These are phyloP conservation scores for Lepidurus packardi DNA, from an alignment of 1,140 invertebrate species.

Conservation along the genomic window DNA sequence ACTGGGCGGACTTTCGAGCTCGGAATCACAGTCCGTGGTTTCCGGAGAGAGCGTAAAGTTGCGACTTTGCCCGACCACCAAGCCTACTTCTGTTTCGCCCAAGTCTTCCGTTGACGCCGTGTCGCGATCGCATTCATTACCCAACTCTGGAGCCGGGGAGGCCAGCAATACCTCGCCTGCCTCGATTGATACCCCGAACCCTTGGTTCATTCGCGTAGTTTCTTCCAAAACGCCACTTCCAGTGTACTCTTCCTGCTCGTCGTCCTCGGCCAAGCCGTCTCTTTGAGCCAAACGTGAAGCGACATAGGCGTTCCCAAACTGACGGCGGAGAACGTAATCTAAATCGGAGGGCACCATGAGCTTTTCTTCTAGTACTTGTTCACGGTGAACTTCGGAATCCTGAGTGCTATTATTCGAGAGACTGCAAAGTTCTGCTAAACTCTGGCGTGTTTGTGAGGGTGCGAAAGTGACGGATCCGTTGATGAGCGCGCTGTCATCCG, in stretches of 20 bases:
- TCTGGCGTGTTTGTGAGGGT: slow-evolving; percentile 30
- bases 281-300: slow-evolving; percentile 19
- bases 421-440: slow-evolving; percentile 15
- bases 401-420: neutral
- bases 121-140: slow-evolving; percentile 51
- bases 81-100: slow-evolving; percentile 59
- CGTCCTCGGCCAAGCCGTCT: neutral
- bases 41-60: slow-evolving; percentile 88
- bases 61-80: slow-evolving; percentile 58
- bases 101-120: slow-evolving; percentile 50
- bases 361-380: neutral
- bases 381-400: neutral
- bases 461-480: slow-evolving; percentile 27
- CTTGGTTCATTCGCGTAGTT: neutral
- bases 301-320: slow-evolving; percentile 26
- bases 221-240: neutral
- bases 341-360: neutral
- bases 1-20: slow-evolving; percentile 60
- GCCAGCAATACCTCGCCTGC: neutral
- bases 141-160: slow-evolving; percentile 41
- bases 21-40: slow-evolving; percentile 80
- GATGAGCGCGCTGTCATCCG: neutral
- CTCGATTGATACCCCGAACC: neutral
- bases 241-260: neutral
- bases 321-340: neutral